phyloP scores from a whole-genome alignment of 2,888 invertebrate genomes.

The Halocaridina rubra region DNA sequence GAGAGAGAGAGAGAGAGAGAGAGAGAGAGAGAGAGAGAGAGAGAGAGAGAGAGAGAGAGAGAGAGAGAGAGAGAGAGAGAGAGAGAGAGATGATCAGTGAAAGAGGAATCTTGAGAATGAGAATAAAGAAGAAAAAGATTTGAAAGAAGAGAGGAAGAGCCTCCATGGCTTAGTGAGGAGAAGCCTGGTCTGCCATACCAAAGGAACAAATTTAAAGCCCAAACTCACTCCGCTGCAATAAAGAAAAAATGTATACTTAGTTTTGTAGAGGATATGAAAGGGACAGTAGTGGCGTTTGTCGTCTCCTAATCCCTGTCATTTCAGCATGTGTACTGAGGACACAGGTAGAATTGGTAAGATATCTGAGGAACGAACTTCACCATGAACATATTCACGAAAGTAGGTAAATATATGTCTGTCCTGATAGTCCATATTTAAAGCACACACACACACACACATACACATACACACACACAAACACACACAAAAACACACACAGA shows the following conservation, averaged over 20 bases:
- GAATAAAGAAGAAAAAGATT: not conserved
- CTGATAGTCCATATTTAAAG: no score
- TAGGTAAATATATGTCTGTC: no score
- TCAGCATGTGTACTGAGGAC: not conserved
- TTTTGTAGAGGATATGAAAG: not conserved
- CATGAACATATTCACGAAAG: no score
- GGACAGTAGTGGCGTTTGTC: no score
- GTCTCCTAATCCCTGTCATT: no score
- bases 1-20: not conserved
- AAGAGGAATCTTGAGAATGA: not conserved
- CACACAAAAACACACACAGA: slow-evolving; percentile 17
- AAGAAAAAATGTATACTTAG: no score
- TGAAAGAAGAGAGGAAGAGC: not conserved
- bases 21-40: not conserved
- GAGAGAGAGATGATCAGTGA: not conserved
- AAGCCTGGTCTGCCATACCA: no score
- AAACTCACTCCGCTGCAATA: no score
- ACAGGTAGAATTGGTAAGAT: not conserved
- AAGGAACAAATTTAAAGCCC: no score
- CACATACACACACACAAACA: slow-evolving; percentile 34
- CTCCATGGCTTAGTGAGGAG: no score
- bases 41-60: not conserved
- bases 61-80: not conserved
- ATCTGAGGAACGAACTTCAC: not conserved
- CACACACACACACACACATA: not conserved